phyloP scores from a whole-genome alignment of 2,113 vertebrate genomes.

The Ceuthmochares aereus region DNA sequence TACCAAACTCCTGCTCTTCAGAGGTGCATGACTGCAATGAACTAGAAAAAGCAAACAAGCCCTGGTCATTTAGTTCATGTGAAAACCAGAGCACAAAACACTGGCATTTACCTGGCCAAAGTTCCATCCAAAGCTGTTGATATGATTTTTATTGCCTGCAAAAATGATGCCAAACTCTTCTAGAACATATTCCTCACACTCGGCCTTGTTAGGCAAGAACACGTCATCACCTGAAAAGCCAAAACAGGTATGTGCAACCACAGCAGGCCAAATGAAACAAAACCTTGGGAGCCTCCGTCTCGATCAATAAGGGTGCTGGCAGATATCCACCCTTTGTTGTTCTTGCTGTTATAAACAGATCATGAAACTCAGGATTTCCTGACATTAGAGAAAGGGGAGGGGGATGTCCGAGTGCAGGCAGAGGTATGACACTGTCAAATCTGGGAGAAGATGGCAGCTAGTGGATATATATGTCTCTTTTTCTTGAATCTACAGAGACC shows the following conservation, averaged over 20 bases:
- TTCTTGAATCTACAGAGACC: neutral
- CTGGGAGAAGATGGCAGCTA: neutral
- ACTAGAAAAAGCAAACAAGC: neutral
- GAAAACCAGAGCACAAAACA: neutral
- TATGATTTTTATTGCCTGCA: slow-evolving; percentile 73
- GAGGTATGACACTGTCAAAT: neutral
- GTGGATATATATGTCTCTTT: neutral
- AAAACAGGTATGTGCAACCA: neutral
- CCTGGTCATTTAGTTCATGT: neutral
- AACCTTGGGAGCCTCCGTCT: neutral
- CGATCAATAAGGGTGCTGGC: neutral
- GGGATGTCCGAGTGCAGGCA: neutral
- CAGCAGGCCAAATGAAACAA: neutral
- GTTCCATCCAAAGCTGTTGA: slow-evolving; percentile 79
- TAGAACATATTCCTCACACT: slow-evolving; percentile 86
- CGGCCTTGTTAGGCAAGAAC: slow-evolving; percentile 70
- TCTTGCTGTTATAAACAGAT: neutral
- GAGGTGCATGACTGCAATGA: neutral
- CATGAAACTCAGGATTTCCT: neutral
- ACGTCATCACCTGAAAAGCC: slow-evolving; percentile 83
- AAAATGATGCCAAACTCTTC: slow-evolving; percentile 85
- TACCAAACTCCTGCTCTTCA: neutral
- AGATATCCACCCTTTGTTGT: neutral
- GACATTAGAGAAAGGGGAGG: neutral
- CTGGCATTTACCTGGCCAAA: slow-evolving; percentile 82